phyloP scores from a whole-genome alignment of 2,888 invertebrate species.

The Apodemia duryi region DNA sequence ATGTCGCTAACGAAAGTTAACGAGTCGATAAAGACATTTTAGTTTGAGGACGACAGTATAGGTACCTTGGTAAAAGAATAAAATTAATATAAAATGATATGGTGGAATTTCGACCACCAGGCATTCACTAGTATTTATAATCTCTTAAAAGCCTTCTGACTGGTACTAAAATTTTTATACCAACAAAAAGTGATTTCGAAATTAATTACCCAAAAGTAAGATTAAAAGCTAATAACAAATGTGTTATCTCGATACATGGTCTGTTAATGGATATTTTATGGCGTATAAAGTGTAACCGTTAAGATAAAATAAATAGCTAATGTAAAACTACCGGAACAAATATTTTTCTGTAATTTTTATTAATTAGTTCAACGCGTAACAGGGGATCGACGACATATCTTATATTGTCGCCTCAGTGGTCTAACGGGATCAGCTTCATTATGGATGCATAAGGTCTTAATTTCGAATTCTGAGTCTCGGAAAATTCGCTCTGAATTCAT shows the following conservation, averaged over 20 bases:
- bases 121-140: neutral
- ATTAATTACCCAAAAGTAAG: neutral
- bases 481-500: no score
- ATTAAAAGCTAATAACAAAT: neutral
- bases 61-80: no score
- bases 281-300: conserved; percentile 9
- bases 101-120: neutral
- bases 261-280: neutral
- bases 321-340: conserved; percentile 4
- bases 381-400: neutral
- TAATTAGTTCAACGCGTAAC: conserved; percentile 3
- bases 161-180: neutral
- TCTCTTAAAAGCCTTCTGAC: no score
- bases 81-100: no score
- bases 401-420: neutral
- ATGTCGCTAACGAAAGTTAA: no score
- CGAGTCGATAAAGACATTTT: no score
- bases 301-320: conserved; percentile 5
- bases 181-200: neutral
- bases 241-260: neutral
- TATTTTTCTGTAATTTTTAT: conserved; percentile 10
- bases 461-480: no score
- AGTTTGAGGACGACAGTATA: no score
- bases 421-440: neutral
- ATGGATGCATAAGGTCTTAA: no score